Evolutionary conservation across 2,888 invertebrate species (phyloP), one percentile per base, ranked within the genome.

Genomic region (Microctonus brassicae): DNA sequence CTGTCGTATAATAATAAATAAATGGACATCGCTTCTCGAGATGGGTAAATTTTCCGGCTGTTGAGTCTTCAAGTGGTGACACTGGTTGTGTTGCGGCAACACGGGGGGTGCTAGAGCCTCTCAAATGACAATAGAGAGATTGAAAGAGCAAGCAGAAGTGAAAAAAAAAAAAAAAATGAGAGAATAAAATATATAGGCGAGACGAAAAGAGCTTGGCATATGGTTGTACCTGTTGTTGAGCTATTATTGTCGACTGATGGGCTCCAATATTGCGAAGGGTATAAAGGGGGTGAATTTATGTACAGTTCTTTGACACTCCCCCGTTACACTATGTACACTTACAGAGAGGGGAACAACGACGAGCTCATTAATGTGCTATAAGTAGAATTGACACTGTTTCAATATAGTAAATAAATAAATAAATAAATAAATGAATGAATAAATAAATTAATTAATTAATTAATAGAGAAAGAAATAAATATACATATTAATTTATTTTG

Each of bases 201-300:
- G 80, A 82, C 82, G 82, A n/a, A 84, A 82, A 70, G 81, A 72
- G 75, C 76, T 69, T 73, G 82, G 82, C 86, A 86, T 86, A 86
- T 86, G 85, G 86, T 84, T 75, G 77, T 86, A 86, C 86, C 86
- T 85, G 86, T 84, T 85, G 80, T 78, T 81, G 78, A 75, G 77
- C 84, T 79, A 84, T 86, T 86, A 86, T 85, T 85, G 81, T 84
- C 81, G 80, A 82, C 80, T 80, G 81, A 78, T 80, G 80, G 85
- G 82, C 77, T 84, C 81, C 81, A 82, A 80, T 78, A 83, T 42
- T 70, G 39, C 39, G 42, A 17, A 47, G 63, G 67, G 70, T 63
- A 65, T 58, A 53, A 63, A 47, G 61, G 52, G 68, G 60, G 61
- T 57, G 63, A 55, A 69, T 17, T 17, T 17, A 47, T n/a, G n/a